phyloP scores from a whole-genome alignment of 2,113 vertebrate species.

The Glaucomys volans region DNA sequence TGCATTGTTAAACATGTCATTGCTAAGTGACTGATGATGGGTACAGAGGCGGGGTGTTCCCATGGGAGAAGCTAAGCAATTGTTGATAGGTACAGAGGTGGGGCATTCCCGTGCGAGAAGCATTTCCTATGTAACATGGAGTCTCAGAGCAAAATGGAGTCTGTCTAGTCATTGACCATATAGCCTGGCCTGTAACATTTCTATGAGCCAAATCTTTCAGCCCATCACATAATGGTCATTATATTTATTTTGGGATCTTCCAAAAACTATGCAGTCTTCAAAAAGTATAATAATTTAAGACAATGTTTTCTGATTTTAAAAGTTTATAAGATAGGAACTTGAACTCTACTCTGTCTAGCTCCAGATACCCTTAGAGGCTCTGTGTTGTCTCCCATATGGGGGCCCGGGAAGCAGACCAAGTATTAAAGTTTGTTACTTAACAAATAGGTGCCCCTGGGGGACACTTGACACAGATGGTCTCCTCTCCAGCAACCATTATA shows the following conservation, averaged over 20 bases:
- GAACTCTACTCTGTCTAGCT: neutral
- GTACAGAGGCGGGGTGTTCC: too few relatives aligned
- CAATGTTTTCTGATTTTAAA: slow-evolving; percentile 29
- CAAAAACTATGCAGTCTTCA: slow-evolving; percentile 41
- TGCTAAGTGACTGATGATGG: too few relatives aligned
- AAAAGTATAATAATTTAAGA: slow-evolving; percentile 30
- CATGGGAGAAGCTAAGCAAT: too few relatives aligned
- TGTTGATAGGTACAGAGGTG: too few relatives aligned
- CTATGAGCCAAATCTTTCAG: too few relatives aligned
- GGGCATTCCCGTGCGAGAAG: too few relatives aligned
- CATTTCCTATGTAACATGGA: too few relatives aligned
- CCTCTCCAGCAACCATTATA: neutral
- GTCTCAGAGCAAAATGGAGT: too few relatives aligned
- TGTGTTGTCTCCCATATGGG: neutral
- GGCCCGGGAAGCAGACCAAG: neutral
- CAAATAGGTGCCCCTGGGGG: neutral
- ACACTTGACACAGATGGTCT: neutral
- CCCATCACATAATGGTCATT: neutral
- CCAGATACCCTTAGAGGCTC: neutral
- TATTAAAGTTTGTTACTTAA: neutral
- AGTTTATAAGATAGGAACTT: neutral
- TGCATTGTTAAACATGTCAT: too few relatives aligned
- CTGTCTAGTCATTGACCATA: too few relatives aligned
- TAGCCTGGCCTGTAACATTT: too few relatives aligned
- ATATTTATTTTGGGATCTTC: slow-evolving; percentile 11